phyloP scores from a whole-genome alignment of 2,797 vertebrate genomes.

The Steatocranus sp. region DNA sequence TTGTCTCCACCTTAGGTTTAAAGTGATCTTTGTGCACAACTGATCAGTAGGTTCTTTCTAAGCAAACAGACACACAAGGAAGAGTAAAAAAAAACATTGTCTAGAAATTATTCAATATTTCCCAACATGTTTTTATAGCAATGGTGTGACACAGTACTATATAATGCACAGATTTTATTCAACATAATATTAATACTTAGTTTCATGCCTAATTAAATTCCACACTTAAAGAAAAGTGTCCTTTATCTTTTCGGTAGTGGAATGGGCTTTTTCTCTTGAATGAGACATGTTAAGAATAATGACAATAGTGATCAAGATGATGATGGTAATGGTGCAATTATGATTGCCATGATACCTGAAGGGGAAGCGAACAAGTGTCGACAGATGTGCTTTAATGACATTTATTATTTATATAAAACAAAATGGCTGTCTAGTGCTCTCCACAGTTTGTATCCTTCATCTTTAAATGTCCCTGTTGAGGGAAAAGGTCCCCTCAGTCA shows the following conservation, averaged over 20 bases:
- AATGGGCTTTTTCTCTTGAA: background rate
- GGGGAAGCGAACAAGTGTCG: conserved; percentile 4
- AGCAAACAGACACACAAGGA: background rate
- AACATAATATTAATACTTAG: background rate
- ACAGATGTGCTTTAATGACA: conserved; percentile 56
- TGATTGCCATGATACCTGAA: conserved; percentile 45
- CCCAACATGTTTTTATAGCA: background rate
- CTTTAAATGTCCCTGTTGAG: background rate
- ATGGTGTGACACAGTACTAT: background rate
- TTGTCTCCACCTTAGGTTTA: background rate
- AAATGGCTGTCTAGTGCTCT: conserved; percentile 2
- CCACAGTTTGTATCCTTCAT: background rate
- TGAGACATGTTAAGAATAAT: conserved; percentile 25
- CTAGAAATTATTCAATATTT: background rate
- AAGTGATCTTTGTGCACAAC: background rate
- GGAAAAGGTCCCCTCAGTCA: background rate
- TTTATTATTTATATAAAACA: conserved; percentile 45
- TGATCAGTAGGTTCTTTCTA: background rate
- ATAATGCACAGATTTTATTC: background rate
- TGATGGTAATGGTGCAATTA: conserved; percentile 33
- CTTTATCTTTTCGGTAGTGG: background rate
- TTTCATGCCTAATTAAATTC: background rate
- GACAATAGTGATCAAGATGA: conserved; percentile 30
- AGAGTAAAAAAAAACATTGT: background rate
- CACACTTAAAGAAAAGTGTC: background rate